Evolutionary conservation across 1,140 invertebrate species (phyloP), one percentile per base, ranked within the genome.

Genomic region (Anoplolepis gracilipes): DNA sequence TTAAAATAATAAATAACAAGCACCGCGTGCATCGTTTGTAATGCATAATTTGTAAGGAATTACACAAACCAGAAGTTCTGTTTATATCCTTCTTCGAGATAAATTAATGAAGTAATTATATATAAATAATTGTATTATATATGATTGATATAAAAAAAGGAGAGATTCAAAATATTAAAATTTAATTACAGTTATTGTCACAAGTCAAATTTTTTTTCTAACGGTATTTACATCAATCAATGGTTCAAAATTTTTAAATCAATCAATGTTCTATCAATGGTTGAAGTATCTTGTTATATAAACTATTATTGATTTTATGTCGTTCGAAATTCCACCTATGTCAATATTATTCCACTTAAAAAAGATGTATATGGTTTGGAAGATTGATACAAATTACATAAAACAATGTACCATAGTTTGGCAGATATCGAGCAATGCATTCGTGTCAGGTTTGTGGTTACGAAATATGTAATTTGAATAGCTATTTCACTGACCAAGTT

Each of bases 1-100:
- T 81, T 57, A 72, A 81, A 67, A 81, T 81, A 81, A 72, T 72
- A 72, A 57, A 81, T 72, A 53, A 42, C 49, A 42, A 57, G 42
- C 11, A 36, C n/a, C 19, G 11, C 19, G 11, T 28, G 13, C 11
- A 16, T 59, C 8, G 65, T 39, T 36, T 72, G 42, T 16, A 16
- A 46, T 46, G 2, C 11, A 13, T 81, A 81, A 72, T 25, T n/a
- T 13, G 19, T 42, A 57, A 72, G 70, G 53, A 72, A 81, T n/a
- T 59, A 8, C 53, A 2, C 2, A 55, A 39, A 16, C 33, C 42
- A 67, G 49, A 57, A 57, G 8, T 55, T 53, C 19, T 30, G 25
- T 70, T 19, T 5, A 22, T 70, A 33, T 19, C 16, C 25, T 72
- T 72, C 55, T 25, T 28, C 19, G 36, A 33, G 11, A 33, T 7